Evolutionary conservation across 2,113 vertebrate genomes (phyloP), one percentile per base, ranked within the genome.

Genomic region (Atrichornis clamosus): DNA sequence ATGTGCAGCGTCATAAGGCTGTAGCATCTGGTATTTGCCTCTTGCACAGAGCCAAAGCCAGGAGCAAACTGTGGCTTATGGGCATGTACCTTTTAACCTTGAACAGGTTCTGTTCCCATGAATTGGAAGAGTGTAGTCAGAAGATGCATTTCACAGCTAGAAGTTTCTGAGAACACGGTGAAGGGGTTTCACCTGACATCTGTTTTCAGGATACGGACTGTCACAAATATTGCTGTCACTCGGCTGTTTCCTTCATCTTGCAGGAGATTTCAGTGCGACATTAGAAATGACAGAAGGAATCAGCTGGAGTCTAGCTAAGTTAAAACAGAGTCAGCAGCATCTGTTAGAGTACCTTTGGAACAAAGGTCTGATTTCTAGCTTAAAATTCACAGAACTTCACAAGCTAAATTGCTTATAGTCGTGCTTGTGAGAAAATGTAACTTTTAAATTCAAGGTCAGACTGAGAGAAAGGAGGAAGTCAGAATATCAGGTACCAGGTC

Each of bases 81-180:
- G 46, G 55, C 67, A 65, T 24, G 33, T 55, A 81, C 75, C 78
- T 95, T 94, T 96, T 96, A 96, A 96, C 93, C 95, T 97, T 97
- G 94, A 93, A 80, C 55, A 86, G 59, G 22, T 65, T 90, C 55
- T 80, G 39, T 47, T 87, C 3, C 39, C 37, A 18, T 41, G 63
- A 62, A 70, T 67, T 80, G 92, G 63, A 96, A 63, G 28, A 93
- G 42, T 0, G 0, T 74, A 74, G 55, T 77, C 72, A 94, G 55
- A 83, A 80, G 72, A 35, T 28, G 13, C 27, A 55, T 93, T 93
- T 95, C 93, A 88, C 90, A 94, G 91, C 68, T 81, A 94, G 82
- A 81, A 55, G 35, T 64, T 85, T 85, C 74, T 85, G 62, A 69
- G 55, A 95, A 86, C 35, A 93, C 7, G 3, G 42, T 55, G 70